Percentiles rank a stretch among this genome's conserved stretches.
These are phyloP conservation scores for Lomographa bimaculata DNA, from an alignment of 2,888 invertebrate genomes.

Conservation along the genomic window DNA sequence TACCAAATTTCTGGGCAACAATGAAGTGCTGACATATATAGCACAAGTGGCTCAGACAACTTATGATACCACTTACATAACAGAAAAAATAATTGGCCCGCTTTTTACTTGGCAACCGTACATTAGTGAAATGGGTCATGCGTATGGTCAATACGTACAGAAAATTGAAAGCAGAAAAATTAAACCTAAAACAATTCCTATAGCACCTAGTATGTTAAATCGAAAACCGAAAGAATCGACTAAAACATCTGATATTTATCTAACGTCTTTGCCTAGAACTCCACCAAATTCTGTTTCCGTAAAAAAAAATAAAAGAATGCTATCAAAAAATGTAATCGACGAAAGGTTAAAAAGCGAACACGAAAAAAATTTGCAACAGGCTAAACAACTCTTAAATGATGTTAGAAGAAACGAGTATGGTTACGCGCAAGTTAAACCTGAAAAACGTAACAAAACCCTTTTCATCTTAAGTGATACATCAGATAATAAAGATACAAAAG, in stretches of 20 bases:
- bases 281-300: constrained; percentile 53
- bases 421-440: constrained; percentile 56
- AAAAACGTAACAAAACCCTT: constrained; percentile 48
- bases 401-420: constrained; percentile 55
- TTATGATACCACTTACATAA: constrained; percentile 78
- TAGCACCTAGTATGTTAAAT: constrained; percentile 61
- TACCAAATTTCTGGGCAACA: constrained; percentile 67
- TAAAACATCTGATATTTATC: neutral
- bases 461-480: constrained; percentile 50
- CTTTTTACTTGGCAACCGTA: constrained; percentile 74
- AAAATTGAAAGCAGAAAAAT: constrained; percentile 55
- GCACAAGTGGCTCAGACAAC: constrained; percentile 69
- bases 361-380: constrained; percentile 65
- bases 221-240: constrained; percentile 46
- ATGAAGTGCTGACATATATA: constrained; percentile 69
- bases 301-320: constrained; percentile 52
- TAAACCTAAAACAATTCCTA: constrained; percentile 60
- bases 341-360: constrained; percentile 56
- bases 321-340: constrained; percentile 65
- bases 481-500: constrained; percentile 41
- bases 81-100: constrained; percentile 75
- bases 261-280: constrained; percentile 39
- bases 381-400: constrained; percentile 52
- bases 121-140: constrained; percentile 68
- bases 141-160: constrained; percentile 57